phyloP scores from a whole-genome alignment of 2,113 vertebrate species.

The Cynocephalus volans region DNA sequence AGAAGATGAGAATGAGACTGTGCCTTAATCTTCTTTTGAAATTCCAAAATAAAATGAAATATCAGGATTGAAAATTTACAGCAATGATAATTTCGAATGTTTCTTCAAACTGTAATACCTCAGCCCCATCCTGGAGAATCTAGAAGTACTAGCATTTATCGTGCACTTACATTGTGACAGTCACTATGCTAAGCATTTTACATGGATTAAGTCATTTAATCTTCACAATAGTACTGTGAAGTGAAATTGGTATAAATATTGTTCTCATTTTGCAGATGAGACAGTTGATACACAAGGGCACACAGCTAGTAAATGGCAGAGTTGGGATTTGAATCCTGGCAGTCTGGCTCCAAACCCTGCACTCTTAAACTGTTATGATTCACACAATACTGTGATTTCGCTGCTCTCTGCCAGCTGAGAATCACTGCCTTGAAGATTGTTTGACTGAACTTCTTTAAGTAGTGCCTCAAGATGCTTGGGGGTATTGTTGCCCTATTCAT shows the following conservation, averaged over 20 bases:
- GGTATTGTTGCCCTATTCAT: neutral
- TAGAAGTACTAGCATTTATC: neutral
- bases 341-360: too few relatives aligned
- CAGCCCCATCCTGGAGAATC: neutral
- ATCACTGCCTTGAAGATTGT: neutral
- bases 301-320: neutral
- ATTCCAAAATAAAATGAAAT: conserved; percentile 11
- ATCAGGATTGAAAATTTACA: neutral
- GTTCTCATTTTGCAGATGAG: neutral
- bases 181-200: neutral
- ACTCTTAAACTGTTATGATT: rapidly evolving
- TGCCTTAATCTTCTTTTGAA: neutral
- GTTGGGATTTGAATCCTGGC: neutral
- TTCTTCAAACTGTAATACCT: neutral
- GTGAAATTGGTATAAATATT: neutral
- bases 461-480: neutral
- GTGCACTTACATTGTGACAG: neutral
- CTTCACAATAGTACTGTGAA: neutral
- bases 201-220: neutral
- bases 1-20: neutral
- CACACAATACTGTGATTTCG: too few relatives aligned
- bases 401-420: neutral
- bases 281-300: neutral
- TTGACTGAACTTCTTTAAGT: neutral
- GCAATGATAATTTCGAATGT: neutral